These are phyloP conservation scores for Lutjanus campechanus DNA, from an alignment of 2,797 vertebrate genomes.

Conservation along the genomic window DNA sequence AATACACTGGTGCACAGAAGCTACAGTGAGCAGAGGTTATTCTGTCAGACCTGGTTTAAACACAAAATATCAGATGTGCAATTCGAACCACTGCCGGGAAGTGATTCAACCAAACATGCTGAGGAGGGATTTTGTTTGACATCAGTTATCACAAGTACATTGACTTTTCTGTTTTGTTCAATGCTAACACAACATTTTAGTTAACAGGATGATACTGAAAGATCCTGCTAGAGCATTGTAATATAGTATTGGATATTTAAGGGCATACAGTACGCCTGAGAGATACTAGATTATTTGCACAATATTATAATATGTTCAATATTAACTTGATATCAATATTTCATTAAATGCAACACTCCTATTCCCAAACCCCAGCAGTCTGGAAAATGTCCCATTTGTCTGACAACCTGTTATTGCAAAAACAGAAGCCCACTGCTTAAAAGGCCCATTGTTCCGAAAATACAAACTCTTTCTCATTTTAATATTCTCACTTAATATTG, in stretches of 20 bases:
- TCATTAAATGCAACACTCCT: no score
- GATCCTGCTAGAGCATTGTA: background rate
- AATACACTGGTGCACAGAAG: slow-evolving; percentile 1
- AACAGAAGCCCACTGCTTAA: no score
- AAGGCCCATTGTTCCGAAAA: no score
- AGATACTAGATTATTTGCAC: no score
- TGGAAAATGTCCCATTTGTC: no score
- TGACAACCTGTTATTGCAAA: no score
- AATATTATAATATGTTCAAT: no score
- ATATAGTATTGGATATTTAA: background rate
- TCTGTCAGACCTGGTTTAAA: slow-evolving; percentile 10
- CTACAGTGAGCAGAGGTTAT: slow-evolving; percentile 1
- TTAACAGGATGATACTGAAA: slow-evolving; percentile 1
- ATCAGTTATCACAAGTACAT: slow-evolving; percentile 15
- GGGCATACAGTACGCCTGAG: no score
- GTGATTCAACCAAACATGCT: slow-evolving; percentile 6
- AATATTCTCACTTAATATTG: no score
- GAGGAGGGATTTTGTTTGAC: slow-evolving; percentile 17
- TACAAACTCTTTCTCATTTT: no score
- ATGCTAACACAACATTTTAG: slow-evolving; percentile 20
- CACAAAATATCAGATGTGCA: slow-evolving; percentile 1
- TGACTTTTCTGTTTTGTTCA: slow-evolving; percentile 17
- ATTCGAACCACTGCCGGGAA: slow-evolving; percentile 13
- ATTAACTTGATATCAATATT: no score
- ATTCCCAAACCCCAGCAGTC: no score